These are phyloP conservation scores for Meles meles DNA, from an alignment of 2,113 vertebrate genomes.

Conservation along the genomic window DNA sequence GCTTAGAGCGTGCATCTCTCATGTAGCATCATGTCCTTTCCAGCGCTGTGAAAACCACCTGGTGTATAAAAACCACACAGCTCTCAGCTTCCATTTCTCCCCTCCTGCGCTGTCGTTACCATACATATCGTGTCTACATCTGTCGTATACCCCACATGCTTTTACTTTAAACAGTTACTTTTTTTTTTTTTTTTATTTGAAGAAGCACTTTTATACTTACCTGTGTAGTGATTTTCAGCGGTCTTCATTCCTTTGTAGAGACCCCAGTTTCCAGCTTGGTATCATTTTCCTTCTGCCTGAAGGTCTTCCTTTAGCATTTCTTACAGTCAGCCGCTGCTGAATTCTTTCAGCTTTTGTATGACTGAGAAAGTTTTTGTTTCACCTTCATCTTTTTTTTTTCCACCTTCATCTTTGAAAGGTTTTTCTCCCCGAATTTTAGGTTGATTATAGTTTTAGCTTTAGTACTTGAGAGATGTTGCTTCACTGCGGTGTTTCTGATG, in stretches of 20 bases:
- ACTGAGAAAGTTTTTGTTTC: constrained; percentile 1
- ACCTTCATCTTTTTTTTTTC: not conserved
- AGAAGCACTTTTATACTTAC: not conserved
- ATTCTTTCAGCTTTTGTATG: not conserved
- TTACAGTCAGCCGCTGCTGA: not conserved
- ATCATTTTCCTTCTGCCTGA: not conserved
- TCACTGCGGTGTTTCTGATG: not conserved
- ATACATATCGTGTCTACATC: not conserved
- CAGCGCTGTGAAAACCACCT: not conserved
- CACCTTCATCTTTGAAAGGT: not conserved
- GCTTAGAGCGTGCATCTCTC: not conserved
- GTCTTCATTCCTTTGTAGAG: not conserved
- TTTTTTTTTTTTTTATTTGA: constrained; percentile 7
- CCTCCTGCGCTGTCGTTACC: not conserved
- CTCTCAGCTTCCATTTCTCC: not conserved
- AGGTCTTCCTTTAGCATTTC: not conserved
- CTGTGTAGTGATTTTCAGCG: not conserved
- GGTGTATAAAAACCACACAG: not conserved
- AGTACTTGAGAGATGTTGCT: not conserved
- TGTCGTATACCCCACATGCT: not conserved
- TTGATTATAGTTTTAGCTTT: not conserved
- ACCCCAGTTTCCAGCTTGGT: not conserved
- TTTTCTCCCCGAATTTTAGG: not conserved
- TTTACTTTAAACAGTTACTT: not conserved
- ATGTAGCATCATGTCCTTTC: not conserved